Percentiles rank a stretch among this genome's conserved stretches.
Conservation (phyloP, 2,797 vertebrate genomes). For the Philypnodon macrostomus region DNA sequence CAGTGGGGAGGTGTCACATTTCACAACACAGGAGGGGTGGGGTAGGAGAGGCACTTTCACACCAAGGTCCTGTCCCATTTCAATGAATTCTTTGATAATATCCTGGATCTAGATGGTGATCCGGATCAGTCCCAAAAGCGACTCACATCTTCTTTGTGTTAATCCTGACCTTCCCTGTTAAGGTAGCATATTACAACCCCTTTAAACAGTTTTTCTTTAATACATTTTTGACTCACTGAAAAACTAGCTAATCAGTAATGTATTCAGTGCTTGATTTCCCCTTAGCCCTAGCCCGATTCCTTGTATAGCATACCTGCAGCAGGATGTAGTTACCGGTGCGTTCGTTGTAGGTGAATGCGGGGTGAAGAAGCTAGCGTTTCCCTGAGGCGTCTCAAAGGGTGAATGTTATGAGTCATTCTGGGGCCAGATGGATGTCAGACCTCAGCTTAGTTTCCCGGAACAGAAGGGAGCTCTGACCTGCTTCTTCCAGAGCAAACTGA, state of each 20-base stretch:
- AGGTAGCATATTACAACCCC: no score
- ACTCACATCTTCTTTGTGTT: no score
- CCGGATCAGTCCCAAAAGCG: no score
- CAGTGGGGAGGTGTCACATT: no score
- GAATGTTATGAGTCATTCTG: conserved; percentile 52
- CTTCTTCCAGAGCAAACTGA: conserved; percentile 21
- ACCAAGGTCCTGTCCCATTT: no score
- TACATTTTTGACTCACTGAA: no score
- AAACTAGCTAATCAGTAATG: background rate
- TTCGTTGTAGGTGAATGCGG: conserved; percentile 36
- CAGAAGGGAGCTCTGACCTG: conserved; percentile 19
- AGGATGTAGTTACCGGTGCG: conserved; percentile 45
- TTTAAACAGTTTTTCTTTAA: no score
- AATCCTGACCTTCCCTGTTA: no score
- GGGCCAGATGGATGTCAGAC: conserved; percentile 48
- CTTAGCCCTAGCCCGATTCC: conserved; percentile 7
- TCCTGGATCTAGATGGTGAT: no score
- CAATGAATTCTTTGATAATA: no score
- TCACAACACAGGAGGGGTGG: no score
- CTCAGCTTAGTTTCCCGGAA: conserved; percentile 49
- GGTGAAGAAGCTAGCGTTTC: conserved; percentile 52
- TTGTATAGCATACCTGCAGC: conserved; percentile 21
- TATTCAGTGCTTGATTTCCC: conserved; percentile 5
- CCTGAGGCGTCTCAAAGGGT: conserved; percentile 33
- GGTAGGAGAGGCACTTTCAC: no score